Evolutionary conservation across 2,113 vertebrate genomes (phyloP).

Genomic region (Neolamprologus longior): DNA sequence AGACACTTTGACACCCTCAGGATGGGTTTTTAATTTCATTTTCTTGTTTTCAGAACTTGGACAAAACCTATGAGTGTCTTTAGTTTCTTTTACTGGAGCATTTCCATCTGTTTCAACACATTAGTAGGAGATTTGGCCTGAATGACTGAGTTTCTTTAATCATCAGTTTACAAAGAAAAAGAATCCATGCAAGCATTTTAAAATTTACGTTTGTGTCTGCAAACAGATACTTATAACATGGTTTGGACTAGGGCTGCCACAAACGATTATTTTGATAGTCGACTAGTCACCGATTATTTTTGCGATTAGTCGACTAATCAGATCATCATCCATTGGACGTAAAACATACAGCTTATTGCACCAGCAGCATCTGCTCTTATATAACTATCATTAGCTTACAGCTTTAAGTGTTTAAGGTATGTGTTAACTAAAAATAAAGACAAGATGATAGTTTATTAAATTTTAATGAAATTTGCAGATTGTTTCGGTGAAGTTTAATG

Average conservation of each 20-base stretch:
- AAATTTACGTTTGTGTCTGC: not conserved
- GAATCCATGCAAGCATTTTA: not conserved
- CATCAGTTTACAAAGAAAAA: not conserved
- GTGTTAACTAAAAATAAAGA: too few relatives aligned
- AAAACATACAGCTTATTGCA: too few relatives aligned
- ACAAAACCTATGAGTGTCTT: not conserved
- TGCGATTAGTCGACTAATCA: too few relatives aligned
- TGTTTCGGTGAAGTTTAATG: too few relatives aligned
- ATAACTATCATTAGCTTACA: too few relatives aligned
- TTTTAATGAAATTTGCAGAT: too few relatives aligned
- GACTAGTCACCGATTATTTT: too few relatives aligned
- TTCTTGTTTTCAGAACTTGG: not conserved
- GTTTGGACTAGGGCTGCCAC: not conserved
- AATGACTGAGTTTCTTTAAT: not conserved
- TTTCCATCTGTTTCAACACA: not conserved
- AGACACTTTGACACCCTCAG: not conserved
- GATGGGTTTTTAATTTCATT: not conserved
- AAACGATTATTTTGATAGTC: too few relatives aligned
- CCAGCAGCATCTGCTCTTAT: too few relatives aligned
- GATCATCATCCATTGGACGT: fast-evolving
- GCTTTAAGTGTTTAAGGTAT: too few relatives aligned
- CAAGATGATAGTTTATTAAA: too few relatives aligned
- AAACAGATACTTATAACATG: not conserved
- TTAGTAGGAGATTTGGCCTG: not conserved
- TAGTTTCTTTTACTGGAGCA: not conserved